Percentiles rank a stretch among this genome's conserved stretches.
phyloP scores from a whole-genome alignment of 2,113 vertebrate species.

The Otocyon megalotis region DNA sequence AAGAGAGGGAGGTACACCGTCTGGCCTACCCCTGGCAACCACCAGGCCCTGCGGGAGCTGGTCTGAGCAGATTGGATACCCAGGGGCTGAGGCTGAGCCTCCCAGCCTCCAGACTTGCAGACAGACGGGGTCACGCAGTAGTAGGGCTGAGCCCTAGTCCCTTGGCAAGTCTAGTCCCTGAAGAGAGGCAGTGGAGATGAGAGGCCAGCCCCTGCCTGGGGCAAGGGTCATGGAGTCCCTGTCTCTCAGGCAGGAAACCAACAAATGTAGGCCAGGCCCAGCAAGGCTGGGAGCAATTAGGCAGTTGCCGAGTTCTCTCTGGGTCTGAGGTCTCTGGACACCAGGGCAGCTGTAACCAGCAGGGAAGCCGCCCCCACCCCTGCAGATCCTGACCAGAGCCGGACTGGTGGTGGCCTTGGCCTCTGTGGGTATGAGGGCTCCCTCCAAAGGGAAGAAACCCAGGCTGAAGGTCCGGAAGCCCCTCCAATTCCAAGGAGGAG shows the following conservation, averaged over 20 bases:
- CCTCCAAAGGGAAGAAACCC: neutral
- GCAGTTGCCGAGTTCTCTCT: neutral
- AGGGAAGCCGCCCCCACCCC: neutral
- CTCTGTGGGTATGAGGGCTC: neutral
- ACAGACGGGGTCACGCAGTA: constrained; percentile 92
- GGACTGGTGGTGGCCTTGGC: neutral
- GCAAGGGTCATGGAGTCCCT: neutral
- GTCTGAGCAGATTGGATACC: neutral
- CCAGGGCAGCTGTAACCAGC: neutral
- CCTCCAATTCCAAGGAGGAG: neutral
- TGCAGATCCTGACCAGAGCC: neutral
- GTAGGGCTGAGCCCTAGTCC: constrained; percentile 92
- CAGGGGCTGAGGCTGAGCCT: constrained; percentile 83
- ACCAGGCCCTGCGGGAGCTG: fast-evolving
- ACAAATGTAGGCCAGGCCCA: neutral
- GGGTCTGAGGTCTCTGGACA: neutral
- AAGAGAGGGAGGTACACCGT: neutral
- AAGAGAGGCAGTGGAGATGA: neutral
- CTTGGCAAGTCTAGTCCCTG: constrained; percentile 94
- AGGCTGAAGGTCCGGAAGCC: neutral
- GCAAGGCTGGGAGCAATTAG: too few species aligned
- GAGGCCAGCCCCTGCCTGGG: neutral
- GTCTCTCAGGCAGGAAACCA: neutral
- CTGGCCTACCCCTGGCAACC: neutral
- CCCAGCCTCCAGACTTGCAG: constrained; percentile 87